phyloP scores from a whole-genome alignment of 2,888 invertebrate species.

The Oeneis ivallda region DNA sequence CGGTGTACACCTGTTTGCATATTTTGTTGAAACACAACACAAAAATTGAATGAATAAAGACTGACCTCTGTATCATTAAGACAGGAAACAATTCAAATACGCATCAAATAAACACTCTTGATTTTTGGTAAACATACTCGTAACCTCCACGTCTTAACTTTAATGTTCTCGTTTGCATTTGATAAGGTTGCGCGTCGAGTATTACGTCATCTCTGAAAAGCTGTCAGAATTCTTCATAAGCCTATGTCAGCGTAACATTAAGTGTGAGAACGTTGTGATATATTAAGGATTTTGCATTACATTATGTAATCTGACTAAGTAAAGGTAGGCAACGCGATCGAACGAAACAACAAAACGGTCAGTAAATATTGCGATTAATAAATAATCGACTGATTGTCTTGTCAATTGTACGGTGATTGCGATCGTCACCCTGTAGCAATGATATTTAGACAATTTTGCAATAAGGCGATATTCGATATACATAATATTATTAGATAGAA shows the following conservation, averaged over 20 bases:
- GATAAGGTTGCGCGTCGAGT: constrained; percentile 31
- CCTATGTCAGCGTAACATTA: constrained; percentile 32
- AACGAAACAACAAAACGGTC: background rate
- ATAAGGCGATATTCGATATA: no score
- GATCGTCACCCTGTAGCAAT: no score
- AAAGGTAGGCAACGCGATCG: background rate
- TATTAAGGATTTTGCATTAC: constrained; percentile 13
- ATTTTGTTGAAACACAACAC: no score
- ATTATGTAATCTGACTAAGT: background rate
- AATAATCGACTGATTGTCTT: no score
- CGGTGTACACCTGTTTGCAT: no score
- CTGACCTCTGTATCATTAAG: background rate
- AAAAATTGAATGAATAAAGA: no score
- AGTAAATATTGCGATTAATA: background rate
- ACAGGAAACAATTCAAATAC: constrained; percentile 4
- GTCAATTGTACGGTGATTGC: no score
- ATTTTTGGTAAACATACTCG: constrained; percentile 23
- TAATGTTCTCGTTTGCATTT: constrained; percentile 38
- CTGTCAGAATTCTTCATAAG: constrained; percentile 37
- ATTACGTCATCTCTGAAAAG: constrained; percentile 37
- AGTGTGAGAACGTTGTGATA: constrained; percentile 26
- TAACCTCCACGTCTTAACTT: constrained; percentile 28
- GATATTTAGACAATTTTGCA: no score
- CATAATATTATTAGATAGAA: no score
- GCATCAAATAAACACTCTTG: constrained; percentile 9